Conservation (phyloP, 2,888 invertebrate genomes). For the Caenorhabditis parvicauda region DNA sequence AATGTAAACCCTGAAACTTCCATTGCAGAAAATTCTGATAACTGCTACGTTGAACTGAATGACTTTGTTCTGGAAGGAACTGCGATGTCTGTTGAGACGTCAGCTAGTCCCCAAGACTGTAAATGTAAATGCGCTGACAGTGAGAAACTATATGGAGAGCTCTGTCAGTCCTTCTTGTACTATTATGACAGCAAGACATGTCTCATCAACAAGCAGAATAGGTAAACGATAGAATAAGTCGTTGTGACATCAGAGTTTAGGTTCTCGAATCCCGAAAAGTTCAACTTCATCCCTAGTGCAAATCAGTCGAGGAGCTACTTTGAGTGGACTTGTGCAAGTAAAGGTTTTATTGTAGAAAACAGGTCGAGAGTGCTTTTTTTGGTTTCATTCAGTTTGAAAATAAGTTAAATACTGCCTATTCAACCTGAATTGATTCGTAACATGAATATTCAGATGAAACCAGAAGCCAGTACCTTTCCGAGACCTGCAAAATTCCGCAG, state of each 20-base stretch:
- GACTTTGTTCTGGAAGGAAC: conserved; percentile 58
- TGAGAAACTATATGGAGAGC: conserved; percentile 45
- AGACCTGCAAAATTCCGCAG: conserved; percentile 14
- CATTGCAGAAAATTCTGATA: conserved; percentile 40
- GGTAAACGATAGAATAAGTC: too few relatives aligned
- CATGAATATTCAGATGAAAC: conserved; percentile 15
- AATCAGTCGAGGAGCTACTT: conserved; percentile 51
- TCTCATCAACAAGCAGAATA: conserved; percentile 59
- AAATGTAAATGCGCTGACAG: conserved; percentile 32
- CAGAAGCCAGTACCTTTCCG: conserved; percentile 17
- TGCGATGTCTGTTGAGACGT: conserved; percentile 54
- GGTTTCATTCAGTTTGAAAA: too few relatives aligned
- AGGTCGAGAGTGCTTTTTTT: too few relatives aligned
- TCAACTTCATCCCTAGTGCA: conserved; percentile 48
- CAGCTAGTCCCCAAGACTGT: conserved; percentile 33
- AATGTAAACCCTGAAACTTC: background rate
- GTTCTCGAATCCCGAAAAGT: conserved; percentile 56
- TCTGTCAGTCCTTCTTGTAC: conserved; percentile 58
- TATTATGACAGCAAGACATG: conserved; percentile 59
- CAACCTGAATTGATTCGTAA: too few relatives aligned
- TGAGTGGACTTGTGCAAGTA: conserved; percentile 54
- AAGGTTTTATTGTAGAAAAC: conserved; percentile 24
- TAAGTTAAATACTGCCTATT: too few relatives aligned
- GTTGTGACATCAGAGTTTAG: conserved; percentile 12
- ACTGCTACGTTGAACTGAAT: conserved; percentile 55